Evolutionary conservation across 2,797 vertebrate genomes (phyloP), one percentile per base, ranked within the genome.

Genomic region (Amphiprion clarkii): DNA sequence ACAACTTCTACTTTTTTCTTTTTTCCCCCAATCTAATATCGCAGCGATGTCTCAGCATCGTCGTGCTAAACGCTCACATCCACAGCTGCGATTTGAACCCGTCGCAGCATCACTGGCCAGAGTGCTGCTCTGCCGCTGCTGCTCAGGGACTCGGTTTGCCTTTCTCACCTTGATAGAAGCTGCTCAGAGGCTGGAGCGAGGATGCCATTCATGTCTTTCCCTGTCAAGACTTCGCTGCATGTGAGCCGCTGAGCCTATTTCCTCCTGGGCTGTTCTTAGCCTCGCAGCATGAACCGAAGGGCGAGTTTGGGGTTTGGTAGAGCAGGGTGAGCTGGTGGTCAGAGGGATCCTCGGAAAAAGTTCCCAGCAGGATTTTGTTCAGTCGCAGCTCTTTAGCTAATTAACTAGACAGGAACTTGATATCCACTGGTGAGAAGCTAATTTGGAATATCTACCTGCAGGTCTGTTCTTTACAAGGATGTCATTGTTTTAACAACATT

Each of bases 141-240:
- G 81, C 72, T 25, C 17, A 54, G 78, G 83, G 76, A 79, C 5
- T 46, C 19, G 8, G 67, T 48, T 49, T 66, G 54, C 67, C 64
- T 83, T 78, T 72, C 76, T 86, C 84, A 81, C 85, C 82, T 88
- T 60, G 71, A 87, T 58, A 59, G 67, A 70, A 61, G 68, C 59
- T 65, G 78, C 80, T 44, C 71, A 67, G 55, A 71, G 74, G 71
- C 76, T n/a, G 63, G 58, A 61, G 61, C 54, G 40, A 53, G 55
- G 64, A 52, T 31, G 79, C 69, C 67, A 46, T 76, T 78, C 68
- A 61, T 80, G 78, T 59, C 25, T 73, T 68, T 55, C 44, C 60
- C 68, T 68, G 67, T 81, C 79, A 56, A 73, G 70, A 74, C 73
- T 76, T 63, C 46, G 17, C 79, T 29, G 68, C 62, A 21, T 65